These are phyloP conservation scores for Microchrysa polita DNA, from an alignment of 2,888 invertebrate genomes.

Conservation along the genomic window DNA sequence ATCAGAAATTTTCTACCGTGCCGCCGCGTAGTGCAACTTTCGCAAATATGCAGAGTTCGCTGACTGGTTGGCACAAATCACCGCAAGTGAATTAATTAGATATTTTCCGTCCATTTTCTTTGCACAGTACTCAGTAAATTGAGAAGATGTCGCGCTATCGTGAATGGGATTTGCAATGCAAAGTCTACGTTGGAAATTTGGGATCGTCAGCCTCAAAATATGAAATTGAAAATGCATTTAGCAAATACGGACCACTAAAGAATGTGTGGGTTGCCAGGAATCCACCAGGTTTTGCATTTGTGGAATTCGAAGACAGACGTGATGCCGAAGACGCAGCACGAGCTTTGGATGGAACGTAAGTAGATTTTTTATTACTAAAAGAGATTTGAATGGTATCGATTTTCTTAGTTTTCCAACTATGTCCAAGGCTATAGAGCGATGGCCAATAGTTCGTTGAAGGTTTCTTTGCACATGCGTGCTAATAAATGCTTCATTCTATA, in stretches of 20 bases:
- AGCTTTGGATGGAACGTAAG: constrained; percentile 83
- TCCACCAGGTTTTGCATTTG: constrained; percentile 89
- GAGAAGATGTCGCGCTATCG: constrained; percentile 65
- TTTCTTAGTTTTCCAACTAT: too few species aligned
- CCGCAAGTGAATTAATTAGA: background rate
- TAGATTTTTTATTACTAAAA: constrained; percentile 50
- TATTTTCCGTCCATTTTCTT: background rate
- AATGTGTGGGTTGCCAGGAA: constrained; percentile 93
- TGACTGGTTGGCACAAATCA: too few species aligned
- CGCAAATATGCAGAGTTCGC: background rate
- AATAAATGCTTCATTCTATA: too few species aligned
- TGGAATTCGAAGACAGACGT: constrained; percentile 85
- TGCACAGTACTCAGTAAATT: background rate
- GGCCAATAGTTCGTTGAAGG: too few species aligned
- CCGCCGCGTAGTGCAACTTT: background rate
- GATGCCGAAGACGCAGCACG: constrained; percentile 87
- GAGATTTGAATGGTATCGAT: too few species aligned
- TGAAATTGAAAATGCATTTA: constrained; percentile 84
- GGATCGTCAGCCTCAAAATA: constrained; percentile 88
- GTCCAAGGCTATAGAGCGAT: too few species aligned
- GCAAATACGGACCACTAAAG: constrained; percentile 83
- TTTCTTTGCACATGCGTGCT: too few species aligned
- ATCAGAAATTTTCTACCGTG: background rate
- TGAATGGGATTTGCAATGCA: constrained; percentile 85
- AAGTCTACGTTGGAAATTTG: constrained; percentile 90